Conservation (phyloP, 2,797 vertebrate species). For the Alectoris magna region DNA sequence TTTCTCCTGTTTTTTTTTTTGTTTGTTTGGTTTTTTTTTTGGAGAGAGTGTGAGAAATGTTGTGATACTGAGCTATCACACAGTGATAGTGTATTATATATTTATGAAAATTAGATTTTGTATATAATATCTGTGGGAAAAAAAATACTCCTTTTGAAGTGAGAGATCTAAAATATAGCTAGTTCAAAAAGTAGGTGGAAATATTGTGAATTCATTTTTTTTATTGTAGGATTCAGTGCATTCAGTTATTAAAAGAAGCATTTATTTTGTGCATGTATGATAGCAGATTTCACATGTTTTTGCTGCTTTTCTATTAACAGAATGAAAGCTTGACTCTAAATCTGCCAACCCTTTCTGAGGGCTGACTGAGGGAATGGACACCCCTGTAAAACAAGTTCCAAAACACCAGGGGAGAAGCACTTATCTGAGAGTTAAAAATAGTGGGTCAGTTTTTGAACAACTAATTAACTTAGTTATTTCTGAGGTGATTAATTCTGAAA, state of each 20-base stretch:
- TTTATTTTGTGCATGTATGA: not conserved
- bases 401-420: not conserved
- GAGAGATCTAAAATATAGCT: not conserved
- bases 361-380: not conserved
- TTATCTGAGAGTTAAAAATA: slow-evolving; percentile 9
- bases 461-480: not conserved
- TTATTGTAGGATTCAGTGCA: not conserved
- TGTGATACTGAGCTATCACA: not conserved
- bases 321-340: not conserved
- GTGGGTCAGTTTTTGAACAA: not conserved
- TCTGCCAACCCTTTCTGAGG: not conserved
- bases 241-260: not conserved
- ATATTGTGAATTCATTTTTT: accelerated
- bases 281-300: not conserved
- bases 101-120: not conserved
- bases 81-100: not conserved
- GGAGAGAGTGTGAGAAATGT: not conserved
- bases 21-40: not conserved
- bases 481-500: slow-evolving; percentile 11
- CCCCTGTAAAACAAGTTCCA: not conserved
- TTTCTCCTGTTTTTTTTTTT: not conserved
- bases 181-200: not conserved
- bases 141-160: not conserved
- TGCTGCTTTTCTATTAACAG: not conserved
- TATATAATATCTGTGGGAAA: not conserved